phyloP scores from a whole-genome alignment of 2,797 vertebrate genomes.

The Catamblyrhynchus diadema region DNA sequence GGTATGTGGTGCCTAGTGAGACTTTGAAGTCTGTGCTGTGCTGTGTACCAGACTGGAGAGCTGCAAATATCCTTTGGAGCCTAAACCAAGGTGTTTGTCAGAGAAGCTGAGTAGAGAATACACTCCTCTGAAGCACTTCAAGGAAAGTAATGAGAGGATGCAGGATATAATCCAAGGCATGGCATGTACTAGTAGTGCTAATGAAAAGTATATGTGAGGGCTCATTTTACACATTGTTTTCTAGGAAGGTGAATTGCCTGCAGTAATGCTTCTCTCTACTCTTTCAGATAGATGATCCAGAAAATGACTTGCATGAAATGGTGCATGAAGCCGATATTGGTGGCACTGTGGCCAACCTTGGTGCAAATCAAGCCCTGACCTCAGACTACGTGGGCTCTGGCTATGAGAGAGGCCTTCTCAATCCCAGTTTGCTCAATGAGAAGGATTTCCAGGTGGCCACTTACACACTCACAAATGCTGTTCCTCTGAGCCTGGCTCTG shows the following conservation, averaged over 20 bases:
- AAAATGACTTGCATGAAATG: slow-evolving; percentile 64
- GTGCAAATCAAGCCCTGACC: slow-evolving; percentile 74
- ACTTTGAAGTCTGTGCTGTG: not conserved
- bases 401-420: slow-evolving; percentile 71
- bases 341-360: slow-evolving; percentile 62
- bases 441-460: slow-evolving; percentile 56
- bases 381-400: slow-evolving; percentile 71
- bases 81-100: not conserved
- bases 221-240: not conserved
- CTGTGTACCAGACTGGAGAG: not conserved
- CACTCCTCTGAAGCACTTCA: not conserved
- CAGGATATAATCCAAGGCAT: not conserved
- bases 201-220: not conserved
- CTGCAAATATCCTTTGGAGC: not conserved
- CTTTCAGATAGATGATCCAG: slow-evolving; percentile 78
- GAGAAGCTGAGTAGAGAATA: not conserved
- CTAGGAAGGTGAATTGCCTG: not conserved
- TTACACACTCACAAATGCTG: slow-evolving; percentile 68
- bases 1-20: not conserved
- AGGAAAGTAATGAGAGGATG: not conserved
- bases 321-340: slow-evolving; percentile 12
- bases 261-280: not conserved
- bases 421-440: slow-evolving; percentile 62
- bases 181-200: not conserved
- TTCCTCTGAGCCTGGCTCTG: slow-evolving; percentile 67